Conservation (phyloP, 2,113 vertebrate genomes). For the Pollimyrus isidori region DNA sequence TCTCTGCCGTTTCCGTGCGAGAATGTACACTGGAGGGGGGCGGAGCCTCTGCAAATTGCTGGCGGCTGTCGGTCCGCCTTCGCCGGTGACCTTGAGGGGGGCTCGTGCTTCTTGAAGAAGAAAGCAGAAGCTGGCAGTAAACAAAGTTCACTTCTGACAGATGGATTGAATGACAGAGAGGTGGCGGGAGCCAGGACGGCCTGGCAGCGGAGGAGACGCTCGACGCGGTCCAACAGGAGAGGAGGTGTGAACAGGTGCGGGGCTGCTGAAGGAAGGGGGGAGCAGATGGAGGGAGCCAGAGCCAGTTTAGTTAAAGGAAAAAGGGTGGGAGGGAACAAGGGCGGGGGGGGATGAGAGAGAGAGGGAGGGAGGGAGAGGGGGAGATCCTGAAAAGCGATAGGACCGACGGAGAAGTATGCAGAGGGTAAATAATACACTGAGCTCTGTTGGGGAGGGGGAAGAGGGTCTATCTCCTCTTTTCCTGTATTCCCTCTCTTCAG, state of each 20-base stretch:
- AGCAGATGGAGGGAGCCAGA: conserved; percentile 99
- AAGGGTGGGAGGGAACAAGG: conserved; percentile 51
- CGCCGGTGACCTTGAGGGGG: conserved; percentile 84
- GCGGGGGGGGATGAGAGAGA: conserved; percentile 54
- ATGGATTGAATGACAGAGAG: conserved; percentile 99
- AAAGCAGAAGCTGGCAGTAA: conserved; percentile 98
- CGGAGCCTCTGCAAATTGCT: conserved; percentile 64
- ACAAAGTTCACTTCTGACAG: conserved; percentile 99
- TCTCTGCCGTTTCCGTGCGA: neutral
- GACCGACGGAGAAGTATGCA: conserved; percentile 75
- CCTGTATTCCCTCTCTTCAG: too few species aligned
- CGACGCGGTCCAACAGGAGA: conserved; percentile 99
- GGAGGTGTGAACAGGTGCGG: conserved; percentile 99
- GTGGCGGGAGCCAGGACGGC: conserved; percentile 97
- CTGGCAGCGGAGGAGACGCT: conserved; percentile 96
- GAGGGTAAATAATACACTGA: conserved; percentile 28
- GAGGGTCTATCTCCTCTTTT: too few species aligned
- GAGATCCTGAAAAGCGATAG: conserved; percentile 64
- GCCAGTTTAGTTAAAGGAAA: conserved; percentile 99
- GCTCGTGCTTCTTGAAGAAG: conserved; percentile 95
- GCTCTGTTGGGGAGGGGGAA: neutral
- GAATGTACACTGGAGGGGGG: conserved; percentile 1
- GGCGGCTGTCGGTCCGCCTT: conserved; percentile 64
- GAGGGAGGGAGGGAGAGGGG: conserved; percentile 58
- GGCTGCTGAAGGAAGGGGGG: conserved; percentile 99